These are phyloP conservation scores for Gadus macrocephalus DNA, from an alignment of 2,113 vertebrate genomes.

Conservation along the genomic window DNA sequence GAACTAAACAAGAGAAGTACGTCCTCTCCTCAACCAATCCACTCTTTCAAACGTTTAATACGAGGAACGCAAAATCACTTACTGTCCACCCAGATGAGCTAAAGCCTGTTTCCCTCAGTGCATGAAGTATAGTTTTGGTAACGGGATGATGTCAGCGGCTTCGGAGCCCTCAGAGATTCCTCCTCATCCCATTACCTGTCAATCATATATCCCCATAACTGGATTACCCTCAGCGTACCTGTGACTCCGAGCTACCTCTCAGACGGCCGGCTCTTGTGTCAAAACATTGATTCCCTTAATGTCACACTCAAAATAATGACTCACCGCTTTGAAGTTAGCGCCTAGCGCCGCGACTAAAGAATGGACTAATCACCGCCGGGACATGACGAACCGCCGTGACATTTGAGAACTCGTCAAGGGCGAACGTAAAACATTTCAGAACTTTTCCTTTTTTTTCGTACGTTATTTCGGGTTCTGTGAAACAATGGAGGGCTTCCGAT, in stretches of 20 bases:
- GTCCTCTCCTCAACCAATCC: too few species aligned
- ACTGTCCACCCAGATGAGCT: too few species aligned
- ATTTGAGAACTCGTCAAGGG: slow-evolving; percentile 52
- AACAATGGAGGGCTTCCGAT: slow-evolving; percentile 41
- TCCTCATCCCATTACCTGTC: slow-evolving; percentile 57
- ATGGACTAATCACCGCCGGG: slow-evolving; percentile 52
- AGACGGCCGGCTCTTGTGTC: slow-evolving; percentile 48
- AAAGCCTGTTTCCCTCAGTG: slow-evolving; percentile 15
- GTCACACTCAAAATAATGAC: slow-evolving; percentile 60
- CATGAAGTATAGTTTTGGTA: slow-evolving; percentile 18
- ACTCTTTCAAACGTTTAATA: too few species aligned
- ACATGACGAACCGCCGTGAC: slow-evolving; percentile 59
- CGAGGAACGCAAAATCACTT: too few species aligned
- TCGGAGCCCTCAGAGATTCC: slow-evolving; percentile 14
- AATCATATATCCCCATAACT: slow-evolving; percentile 39
- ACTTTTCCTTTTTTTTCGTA: background rate
- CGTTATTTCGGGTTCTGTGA: background rate
- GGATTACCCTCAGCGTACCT: slow-evolving; percentile 35
- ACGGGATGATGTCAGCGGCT: slow-evolving; percentile 31
- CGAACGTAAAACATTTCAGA: background rate
- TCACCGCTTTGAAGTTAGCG: slow-evolving; percentile 46
- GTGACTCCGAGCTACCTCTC: slow-evolving; percentile 52
- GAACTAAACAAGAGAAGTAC: too few species aligned
- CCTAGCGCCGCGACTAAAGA: slow-evolving; percentile 39
- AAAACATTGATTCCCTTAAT: slow-evolving; percentile 68